Conservation (phyloP, 1,140 invertebrate species). For the Zaprionus camerounensis region DNA sequence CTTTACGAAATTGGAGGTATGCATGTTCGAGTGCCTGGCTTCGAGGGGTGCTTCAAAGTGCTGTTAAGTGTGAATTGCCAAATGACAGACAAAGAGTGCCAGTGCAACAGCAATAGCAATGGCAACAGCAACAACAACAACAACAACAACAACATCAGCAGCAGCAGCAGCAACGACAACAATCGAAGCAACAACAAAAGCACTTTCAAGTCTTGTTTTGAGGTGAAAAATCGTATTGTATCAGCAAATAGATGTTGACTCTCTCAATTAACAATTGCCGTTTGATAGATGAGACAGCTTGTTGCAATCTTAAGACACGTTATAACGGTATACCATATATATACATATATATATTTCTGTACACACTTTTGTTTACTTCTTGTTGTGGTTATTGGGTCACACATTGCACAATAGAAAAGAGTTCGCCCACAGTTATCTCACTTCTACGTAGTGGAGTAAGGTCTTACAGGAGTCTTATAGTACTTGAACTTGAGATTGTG, state of each 20-base stretch:
- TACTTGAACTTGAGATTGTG: not conserved
- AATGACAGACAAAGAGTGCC: constrained; percentile 69
- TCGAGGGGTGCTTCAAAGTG: constrained; percentile 41
- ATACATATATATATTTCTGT: constrained; percentile 1
- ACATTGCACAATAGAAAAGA: constrained; percentile 24
- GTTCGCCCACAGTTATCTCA: not conserved
- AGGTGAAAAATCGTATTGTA: constrained; percentile 33
- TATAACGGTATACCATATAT: constrained; percentile 2
- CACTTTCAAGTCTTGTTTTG: constrained; percentile 39
- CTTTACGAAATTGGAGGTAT: constrained; percentile 53
- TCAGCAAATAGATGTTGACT: constrained; percentile 57
- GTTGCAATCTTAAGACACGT: constrained; percentile 32
- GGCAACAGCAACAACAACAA: constrained; percentile 16
- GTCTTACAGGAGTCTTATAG: not conserved
- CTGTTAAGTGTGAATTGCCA: constrained; percentile 66
- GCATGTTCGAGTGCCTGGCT: constrained; percentile 36
- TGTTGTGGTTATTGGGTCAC: constrained; percentile 41
- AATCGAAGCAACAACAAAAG: constrained; percentile 23
- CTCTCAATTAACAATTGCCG: constrained; percentile 75
- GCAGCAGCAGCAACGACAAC: constrained; percentile 13
- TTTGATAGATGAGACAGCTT: constrained; percentile 51
- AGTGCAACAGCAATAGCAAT: constrained; percentile 26
- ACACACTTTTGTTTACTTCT: constrained; percentile 21
- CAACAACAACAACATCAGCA: constrained; percentile 16
- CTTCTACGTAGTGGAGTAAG: not conserved